These are phyloP conservation scores for Haliaeetus leucogaster DNA, from an alignment of 2,113 vertebrate genomes.

Conservation along the genomic window DNA sequence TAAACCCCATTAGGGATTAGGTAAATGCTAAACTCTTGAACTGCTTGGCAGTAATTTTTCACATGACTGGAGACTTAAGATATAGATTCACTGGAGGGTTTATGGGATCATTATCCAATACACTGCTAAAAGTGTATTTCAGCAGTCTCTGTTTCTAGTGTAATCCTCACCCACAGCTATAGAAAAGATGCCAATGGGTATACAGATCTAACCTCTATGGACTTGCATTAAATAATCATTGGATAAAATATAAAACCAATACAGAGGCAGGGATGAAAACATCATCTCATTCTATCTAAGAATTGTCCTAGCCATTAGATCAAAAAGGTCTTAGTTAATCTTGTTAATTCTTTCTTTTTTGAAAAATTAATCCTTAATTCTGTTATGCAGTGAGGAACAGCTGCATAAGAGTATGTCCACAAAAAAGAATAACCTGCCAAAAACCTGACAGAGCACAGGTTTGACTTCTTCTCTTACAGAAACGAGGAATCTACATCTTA, in stretches of 20 bases:
- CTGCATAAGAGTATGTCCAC: not conserved
- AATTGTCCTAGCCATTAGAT: not conserved
- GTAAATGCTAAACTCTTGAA: not conserved
- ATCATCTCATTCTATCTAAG: not conserved
- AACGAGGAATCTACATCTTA: not conserved
- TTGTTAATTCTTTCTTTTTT: not conserved
- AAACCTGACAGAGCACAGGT: fast-evolving
- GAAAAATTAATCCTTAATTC: not conserved
- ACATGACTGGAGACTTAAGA: not conserved
- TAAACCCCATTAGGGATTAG: not conserved
- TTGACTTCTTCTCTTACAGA: not conserved
- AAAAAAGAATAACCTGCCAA: not conserved
- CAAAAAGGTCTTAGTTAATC: not conserved
- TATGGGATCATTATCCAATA: not conserved
- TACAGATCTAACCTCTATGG: not conserved
- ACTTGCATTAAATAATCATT: not conserved
- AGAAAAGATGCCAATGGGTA: not conserved
- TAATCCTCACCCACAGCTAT: not conserved
- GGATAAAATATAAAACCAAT: not conserved
- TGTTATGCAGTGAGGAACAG: not conserved
- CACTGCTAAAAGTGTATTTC: not conserved
- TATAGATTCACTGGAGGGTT: not conserved
- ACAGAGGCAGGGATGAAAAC: not conserved
- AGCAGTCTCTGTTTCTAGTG: not conserved
- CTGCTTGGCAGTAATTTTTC: not conserved